Conservation (phyloP, 2,797 vertebrate genomes). For the Lagocephalus sceleratus region DNA sequence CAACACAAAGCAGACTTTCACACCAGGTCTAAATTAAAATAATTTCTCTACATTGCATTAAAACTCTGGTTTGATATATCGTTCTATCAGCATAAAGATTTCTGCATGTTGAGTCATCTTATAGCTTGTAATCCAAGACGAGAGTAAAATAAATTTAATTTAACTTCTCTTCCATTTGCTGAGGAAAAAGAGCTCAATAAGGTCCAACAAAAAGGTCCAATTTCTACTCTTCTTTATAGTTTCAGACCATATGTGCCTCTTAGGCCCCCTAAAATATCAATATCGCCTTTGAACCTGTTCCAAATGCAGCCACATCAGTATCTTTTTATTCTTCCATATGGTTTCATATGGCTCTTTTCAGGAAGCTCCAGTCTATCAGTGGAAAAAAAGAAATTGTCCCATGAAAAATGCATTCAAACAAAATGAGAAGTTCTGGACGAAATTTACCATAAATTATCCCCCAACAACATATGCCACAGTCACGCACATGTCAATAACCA, state of each 20-base stretch:
- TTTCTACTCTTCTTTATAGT: constrained; percentile 43
- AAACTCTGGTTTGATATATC: background rate
- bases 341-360: background rate
- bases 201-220: constrained; percentile 1
- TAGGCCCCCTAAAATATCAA: background rate
- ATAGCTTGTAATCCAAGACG: background rate
- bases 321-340: constrained; percentile 6
- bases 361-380: background rate
- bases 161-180: background rate
- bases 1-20: constrained; percentile 24
- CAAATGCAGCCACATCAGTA: constrained; percentile 23
- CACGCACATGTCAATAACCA: background rate
- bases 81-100: background rate
- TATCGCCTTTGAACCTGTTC: background rate
- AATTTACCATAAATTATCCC: background rate
- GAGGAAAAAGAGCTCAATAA: background rate
- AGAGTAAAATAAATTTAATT: background rate
- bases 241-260: background rate
- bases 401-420: background rate
- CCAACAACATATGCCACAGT: background rate
- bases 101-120: background rate
- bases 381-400: background rate
- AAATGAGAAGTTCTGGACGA: constrained; percentile 33
- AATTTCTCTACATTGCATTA: constrained; percentile 24
- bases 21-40: constrained; percentile 45